Conservation (phyloP, 2,888 invertebrate species). For the Tipula helvola region DNA sequence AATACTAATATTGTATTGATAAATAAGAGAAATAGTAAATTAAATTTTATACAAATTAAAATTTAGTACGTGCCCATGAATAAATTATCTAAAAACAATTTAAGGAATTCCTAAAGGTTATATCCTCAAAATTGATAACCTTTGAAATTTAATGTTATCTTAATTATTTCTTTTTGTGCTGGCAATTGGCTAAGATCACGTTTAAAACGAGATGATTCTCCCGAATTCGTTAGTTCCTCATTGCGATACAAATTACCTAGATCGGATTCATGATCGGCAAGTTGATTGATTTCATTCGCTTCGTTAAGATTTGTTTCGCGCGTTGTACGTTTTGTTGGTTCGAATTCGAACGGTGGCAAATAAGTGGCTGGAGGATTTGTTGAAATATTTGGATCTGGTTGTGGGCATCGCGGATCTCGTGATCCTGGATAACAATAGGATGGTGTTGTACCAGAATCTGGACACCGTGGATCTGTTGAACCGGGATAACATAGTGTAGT, state of each 20-base stretch:
- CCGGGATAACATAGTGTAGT: conserved; percentile 25
- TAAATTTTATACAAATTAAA: neutral
- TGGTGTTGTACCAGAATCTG: conserved; percentile 18
- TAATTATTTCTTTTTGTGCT: conserved; percentile 17
- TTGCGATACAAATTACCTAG: neutral
- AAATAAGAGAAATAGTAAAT: neutral
- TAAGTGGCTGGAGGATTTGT: conserved; percentile 24
- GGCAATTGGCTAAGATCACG: neutral
- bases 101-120: neutral
- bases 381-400: conserved; percentile 23
- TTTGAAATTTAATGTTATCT: conserved; percentile 18
- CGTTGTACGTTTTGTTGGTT: neutral
- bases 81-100: neutral
- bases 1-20: neutral
- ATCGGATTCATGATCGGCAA: neutral
- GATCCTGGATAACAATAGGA: conserved; percentile 26
- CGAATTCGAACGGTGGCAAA: conserved; percentile 22
- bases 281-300: conserved; percentile 9
- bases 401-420: conserved; percentile 34
- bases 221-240: neutral
- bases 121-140: conserved; percentile 16
- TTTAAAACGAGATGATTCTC: neutral
- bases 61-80: neutral
- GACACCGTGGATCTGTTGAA: conserved; percentile 23
- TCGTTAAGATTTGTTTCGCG: neutral